Evolutionary conservation across 2,797 vertebrate species (phyloP), one percentile per base, ranked within the genome.

Genomic region (Ptychadena robeensis): DNA sequence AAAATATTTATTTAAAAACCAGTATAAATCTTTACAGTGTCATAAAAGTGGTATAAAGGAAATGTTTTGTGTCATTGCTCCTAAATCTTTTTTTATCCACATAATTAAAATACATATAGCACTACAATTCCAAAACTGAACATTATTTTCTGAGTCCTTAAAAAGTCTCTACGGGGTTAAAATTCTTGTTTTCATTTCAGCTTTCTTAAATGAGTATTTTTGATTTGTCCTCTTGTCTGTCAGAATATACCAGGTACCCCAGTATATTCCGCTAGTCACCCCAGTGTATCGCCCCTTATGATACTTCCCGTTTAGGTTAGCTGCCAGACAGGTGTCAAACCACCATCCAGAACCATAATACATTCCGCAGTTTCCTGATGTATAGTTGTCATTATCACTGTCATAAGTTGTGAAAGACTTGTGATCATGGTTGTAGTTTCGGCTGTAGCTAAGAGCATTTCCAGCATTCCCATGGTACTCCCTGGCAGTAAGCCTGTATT

Each of bases 161-260:
- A 18, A 12, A 30, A 32, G 40, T 40, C 9, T 63, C 57, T 82
- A 68, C 86, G 61, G 79, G 61, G 63, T 38, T 71, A n/a, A 61
- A 15, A 76, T 78, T 3, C 94, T 92, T 0, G 91, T 94, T 89
- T 95, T 95, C 93, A 94, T 94, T 89, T 95, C 94, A 38, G 93
- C 91, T 40, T 85, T 93, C 86, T 94, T 95, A 86, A 95, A 95
- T 9, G 93, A 95, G 86, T 94, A 95, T 81, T 94, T 93, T 73
- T 95, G 93, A 64, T 94, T 94, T 3, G 90, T 93, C 59, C 89
- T 90, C 68, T 92, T 92, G 28, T 95, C 93, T 3, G 93, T 95
- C 85, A 96, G 88, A 85, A 95, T 95, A 88, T 95, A 95, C 95
- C 94, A 95, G 0, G 94, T 93, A 15, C 94, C 94, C 94, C 94